These are phyloP conservation scores for Rhinogobius similis DNA, from an alignment of 2,113 vertebrate genomes.

Conservation along the genomic window DNA sequence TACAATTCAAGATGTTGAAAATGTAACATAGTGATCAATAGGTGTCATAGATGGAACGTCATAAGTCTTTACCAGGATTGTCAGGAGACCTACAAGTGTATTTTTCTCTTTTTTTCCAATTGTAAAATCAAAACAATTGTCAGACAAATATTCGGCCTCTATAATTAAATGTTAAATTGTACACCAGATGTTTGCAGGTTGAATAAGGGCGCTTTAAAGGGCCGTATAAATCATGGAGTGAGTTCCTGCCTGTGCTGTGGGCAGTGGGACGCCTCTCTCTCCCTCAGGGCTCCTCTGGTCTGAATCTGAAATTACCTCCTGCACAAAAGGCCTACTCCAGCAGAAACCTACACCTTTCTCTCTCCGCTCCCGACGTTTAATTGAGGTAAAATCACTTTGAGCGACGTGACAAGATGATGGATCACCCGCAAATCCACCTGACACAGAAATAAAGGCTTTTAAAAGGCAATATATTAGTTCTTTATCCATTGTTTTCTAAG, in stretches of 20 bases:
- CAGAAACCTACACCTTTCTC: slow-evolving; percentile 77
- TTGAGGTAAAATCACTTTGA: slow-evolving; percentile 86
- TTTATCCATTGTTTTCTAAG: slow-evolving; percentile 91
- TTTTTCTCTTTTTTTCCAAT: no score
- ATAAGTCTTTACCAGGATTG: no score
- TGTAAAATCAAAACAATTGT: no score
- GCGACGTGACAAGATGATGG: slow-evolving; percentile 91
- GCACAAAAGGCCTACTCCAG: slow-evolving; percentile 67
- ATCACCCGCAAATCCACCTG: slow-evolving; percentile 96
- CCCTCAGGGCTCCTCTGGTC: slow-evolving; percentile 51
- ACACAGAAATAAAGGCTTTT: slow-evolving; percentile 94
- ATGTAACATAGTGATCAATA: no score
- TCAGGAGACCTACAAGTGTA: no score
- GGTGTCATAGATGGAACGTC: no score
- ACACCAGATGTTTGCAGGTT: neutral
- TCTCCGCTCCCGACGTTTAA: slow-evolving; percentile 81
- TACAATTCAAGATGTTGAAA: no score
- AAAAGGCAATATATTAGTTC: slow-evolving; percentile 92
- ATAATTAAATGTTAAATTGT: neutral
- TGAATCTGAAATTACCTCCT: slow-evolving; percentile 69
- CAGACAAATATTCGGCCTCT: no score
- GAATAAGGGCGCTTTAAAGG: neutral
- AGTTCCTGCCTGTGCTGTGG: slow-evolving; percentile 26
- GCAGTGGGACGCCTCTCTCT: slow-evolving; percentile 39
- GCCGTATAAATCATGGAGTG: neutral